These are phyloP conservation scores for Coelinius sp. DNA, from an alignment of 2,888 invertebrate species.

Conservation along the genomic window DNA sequence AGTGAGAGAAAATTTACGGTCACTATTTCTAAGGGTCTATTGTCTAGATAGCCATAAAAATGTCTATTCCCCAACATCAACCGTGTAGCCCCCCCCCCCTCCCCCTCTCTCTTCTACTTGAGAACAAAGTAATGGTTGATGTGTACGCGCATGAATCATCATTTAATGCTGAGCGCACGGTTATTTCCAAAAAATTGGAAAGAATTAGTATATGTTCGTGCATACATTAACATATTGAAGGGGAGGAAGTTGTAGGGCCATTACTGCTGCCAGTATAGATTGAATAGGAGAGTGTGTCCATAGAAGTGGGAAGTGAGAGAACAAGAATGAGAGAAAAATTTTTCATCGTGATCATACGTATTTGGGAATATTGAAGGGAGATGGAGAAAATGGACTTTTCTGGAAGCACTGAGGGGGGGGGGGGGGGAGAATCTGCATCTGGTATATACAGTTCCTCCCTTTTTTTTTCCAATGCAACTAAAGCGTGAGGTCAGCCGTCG, in stretches of 20 bases:
- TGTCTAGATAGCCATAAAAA: slow-evolving; percentile 53
- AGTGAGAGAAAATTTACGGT: background rate
- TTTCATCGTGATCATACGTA: slow-evolving; percentile 33
- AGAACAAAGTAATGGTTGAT: slow-evolving; percentile 36
- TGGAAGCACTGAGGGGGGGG: background rate
- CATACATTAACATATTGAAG: slow-evolving; percentile 62
- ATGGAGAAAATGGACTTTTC: slow-evolving; percentile 40
- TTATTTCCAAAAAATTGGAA: slow-evolving; percentile 63
- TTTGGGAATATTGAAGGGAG: background rate
- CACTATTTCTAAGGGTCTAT: slow-evolving; percentile 39
- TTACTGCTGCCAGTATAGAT: slow-evolving; percentile 52
- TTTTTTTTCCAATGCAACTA: slow-evolving; percentile 26
- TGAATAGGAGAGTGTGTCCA: slow-evolving; percentile 46
- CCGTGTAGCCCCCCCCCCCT: background rate
- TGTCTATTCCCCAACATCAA: slow-evolving; percentile 38
- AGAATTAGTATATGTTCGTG: slow-evolving; percentile 68
- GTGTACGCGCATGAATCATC: slow-evolving; percentile 58
- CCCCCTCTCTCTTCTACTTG: background rate
- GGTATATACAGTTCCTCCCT: slow-evolving; percentile 40
- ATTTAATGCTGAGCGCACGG: slow-evolving; percentile 13
- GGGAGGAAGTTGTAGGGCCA: slow-evolving; percentile 62
- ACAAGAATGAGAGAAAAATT: slow-evolving; percentile 50
- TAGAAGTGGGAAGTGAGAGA: slow-evolving; percentile 45
- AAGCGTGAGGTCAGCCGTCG: slow-evolving; percentile 57
- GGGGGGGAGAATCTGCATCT: slow-evolving; percentile 51